Conservation (phyloP, 2,888 invertebrate species). For the Emesis russula region DNA sequence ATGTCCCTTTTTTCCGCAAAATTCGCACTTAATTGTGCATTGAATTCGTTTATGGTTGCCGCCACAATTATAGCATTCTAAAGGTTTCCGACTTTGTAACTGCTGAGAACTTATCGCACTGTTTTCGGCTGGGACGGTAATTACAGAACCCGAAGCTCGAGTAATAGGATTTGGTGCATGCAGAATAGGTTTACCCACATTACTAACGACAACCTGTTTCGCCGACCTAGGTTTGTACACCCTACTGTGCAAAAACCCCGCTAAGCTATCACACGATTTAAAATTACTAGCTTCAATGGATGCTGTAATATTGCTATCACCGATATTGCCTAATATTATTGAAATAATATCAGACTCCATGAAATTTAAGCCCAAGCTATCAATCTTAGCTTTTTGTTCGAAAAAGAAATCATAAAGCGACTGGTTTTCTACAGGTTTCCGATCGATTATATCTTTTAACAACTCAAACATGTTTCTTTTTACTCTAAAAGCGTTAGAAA, state of each 20-base stretch:
- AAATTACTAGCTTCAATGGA: conserved; percentile 15
- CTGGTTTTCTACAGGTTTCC: conserved; percentile 17
- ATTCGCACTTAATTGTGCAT: conserved; percentile 16
- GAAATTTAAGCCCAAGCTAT: conserved; percentile 13
- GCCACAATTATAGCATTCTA: conserved; percentile 20
- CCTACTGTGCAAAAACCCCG: too few species aligned
- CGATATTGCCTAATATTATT: conserved; percentile 16
- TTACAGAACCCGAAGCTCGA: too few species aligned
- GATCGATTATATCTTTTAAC: conserved; percentile 22
- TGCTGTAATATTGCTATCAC: neutral
- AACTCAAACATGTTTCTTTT: conserved; percentile 21
- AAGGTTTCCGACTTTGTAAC: neutral
- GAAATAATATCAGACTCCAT: conserved; percentile 8
- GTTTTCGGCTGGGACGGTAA: too few species aligned
- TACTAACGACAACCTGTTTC: too few species aligned
- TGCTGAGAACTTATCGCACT: too few species aligned
- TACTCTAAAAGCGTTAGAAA: conserved; percentile 8
- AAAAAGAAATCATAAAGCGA: conserved; percentile 28
- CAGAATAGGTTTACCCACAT: too few species aligned
- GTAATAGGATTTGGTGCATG: too few species aligned
- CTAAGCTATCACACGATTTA: too few species aligned
- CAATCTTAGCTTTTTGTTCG: conserved; percentile 33
- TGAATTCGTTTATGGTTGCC: conserved; percentile 20
- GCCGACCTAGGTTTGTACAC: too few species aligned
- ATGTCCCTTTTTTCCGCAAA: conserved; percentile 6